Percentiles rank a stretch among this genome's conserved stretches.
Conservation (phyloP, 2,888 invertebrate species). For the Cenopis cana region DNA sequence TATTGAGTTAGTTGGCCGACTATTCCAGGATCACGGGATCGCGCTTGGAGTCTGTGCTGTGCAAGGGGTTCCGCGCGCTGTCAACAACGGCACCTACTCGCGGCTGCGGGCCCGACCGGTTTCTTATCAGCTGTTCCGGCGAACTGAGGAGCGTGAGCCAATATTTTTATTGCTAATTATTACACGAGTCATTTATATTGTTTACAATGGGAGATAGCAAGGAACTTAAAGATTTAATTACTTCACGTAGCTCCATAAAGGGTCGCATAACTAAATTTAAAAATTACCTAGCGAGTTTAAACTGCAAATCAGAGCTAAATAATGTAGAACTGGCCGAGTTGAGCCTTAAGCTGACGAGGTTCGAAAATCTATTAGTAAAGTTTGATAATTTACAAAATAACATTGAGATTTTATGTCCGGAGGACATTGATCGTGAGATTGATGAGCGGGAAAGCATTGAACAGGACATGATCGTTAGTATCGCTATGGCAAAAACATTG, state of each 20-base stretch:
- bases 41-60: neutral
- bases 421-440: neutral
- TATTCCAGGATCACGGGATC: neutral
- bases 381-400: conserved; percentile 12
- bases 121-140: neutral
- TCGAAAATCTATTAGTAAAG: conserved; percentile 7
- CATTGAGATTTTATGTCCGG: conserved; percentile 6
- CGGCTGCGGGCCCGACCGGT: neutral
- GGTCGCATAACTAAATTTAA: neutral
- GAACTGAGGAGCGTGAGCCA: conserved; percentile 10
- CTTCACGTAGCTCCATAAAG: conserved; percentile 21
- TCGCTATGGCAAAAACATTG: too few species aligned
- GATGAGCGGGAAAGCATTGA: neutral
- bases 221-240: neutral
- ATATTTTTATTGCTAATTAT: neutral
- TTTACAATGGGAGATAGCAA: too few species aligned
- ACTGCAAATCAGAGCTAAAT: neutral
- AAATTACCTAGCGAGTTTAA: conserved; percentile 2
- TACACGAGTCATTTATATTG: neutral
- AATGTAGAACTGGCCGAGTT: conserved; percentile 1
- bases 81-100: too few species aligned
- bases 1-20: conserved; percentile 5
- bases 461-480: too few species aligned
- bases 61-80: too few species aligned
- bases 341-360: neutral